phyloP scores from a whole-genome alignment of 2,113 vertebrate genomes.

The Pitta sordida region DNA sequence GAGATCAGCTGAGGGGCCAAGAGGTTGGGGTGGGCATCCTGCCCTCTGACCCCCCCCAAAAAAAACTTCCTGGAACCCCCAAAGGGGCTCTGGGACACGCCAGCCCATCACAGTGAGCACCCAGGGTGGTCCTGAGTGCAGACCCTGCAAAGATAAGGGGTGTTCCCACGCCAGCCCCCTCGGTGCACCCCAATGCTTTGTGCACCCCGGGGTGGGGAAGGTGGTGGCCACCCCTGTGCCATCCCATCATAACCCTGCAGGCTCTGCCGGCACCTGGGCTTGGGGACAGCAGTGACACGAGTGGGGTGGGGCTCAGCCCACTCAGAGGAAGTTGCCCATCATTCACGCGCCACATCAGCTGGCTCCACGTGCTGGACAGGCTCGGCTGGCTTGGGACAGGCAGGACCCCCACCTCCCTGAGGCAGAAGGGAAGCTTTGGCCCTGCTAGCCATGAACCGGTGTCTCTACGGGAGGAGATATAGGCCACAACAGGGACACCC shows the following conservation, averaged over 20 bases:
- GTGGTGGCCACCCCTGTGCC: background rate
- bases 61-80: background rate
- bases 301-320: background rate
- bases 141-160: accelerated
- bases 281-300: background rate
- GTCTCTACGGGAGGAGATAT: background rate
- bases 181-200: background rate
- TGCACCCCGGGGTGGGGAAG: background rate
- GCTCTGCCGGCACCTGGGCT: background rate
- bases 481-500: background rate
- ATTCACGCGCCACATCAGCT: background rate
- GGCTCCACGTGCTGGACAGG: background rate
- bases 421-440: background rate
- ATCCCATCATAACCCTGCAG: accelerated
- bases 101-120: background rate
- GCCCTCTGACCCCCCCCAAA: background rate
- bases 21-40: background rate
- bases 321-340: background rate
- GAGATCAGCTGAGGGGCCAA: no score
- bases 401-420: background rate
- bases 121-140: background rate
- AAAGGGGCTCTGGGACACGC: background rate
- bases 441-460: background rate
- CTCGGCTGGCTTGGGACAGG: background rate
- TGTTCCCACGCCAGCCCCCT: background rate